Percentiles rank a stretch among this genome's conserved stretches.
Conservation (phyloP, 2,797 vertebrate species). For the Heteromormyrus szaboi region DNA sequence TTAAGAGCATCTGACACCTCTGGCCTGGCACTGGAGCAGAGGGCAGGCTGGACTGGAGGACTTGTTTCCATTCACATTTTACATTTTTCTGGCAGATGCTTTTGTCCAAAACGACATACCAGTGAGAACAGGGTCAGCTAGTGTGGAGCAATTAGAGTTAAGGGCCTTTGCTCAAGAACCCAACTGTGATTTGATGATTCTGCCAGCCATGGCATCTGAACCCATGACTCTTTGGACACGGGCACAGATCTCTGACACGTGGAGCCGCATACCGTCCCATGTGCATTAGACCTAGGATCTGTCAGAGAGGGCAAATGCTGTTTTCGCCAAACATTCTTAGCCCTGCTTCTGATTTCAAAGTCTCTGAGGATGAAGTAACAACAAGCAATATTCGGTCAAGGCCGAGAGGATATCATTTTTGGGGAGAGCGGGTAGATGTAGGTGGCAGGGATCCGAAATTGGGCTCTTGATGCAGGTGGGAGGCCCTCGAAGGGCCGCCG, state of each 20-base stretch:
- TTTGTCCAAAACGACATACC: not conserved
- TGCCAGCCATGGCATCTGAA: not conserved
- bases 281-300: not conserved
- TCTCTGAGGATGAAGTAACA: not conserved
- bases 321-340: not conserved
- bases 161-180: not conserved
- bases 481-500: not conserved
- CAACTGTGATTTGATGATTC: not conserved
- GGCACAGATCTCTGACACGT: not conserved
- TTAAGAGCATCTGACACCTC: not conserved
- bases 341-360: no score
- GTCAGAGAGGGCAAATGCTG: not conserved
- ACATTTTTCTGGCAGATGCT: not conserved
- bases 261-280: not conserved
- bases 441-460: not conserved
- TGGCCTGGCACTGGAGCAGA: not conserved
- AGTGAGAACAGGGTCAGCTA: not conserved
- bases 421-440: not conserved
- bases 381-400: not conserved
- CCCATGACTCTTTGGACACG: not conserved
- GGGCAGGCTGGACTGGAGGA: not conserved
- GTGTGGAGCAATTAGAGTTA: not conserved
- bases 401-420: not conserved
- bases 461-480: not conserved
- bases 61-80: not conserved